Base-by-base conservation (phyloP, 1,140 invertebrate genomes). In the Drosophila pachea region DNA sequence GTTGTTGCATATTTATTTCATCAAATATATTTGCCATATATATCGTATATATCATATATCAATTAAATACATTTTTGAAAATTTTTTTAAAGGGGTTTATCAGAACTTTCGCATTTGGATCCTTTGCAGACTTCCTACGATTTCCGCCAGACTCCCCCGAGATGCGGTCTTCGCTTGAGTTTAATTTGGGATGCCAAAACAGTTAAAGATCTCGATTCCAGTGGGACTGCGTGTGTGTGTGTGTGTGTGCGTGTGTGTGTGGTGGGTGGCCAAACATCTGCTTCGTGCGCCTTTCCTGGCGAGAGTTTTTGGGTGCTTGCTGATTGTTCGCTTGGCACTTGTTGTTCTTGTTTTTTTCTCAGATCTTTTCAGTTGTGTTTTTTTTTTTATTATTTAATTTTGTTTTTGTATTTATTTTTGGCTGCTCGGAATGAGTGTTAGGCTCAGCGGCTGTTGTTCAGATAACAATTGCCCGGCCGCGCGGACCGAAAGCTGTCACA, bases 401-500 rank as follows among this genome's bases (percentile, higher is more conserved):
- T n/a, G 0, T 50, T 33, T 7, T 49, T 58, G 50, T 31, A n/a
- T 16, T 45, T 35, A 48, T 55, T 52, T 62, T 42, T 14, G 31
- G 14, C 5, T 22, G 42, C 12, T 29, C 35, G 38, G 56, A 68
- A 49, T 63, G 22, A 56, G 53, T 58, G 1, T 64, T 31, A 50
- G 43, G 36, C 12, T 29, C 16, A 14, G 32, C 4, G 7, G 9
- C 14, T 45, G 31, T 52, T 32, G 40, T 56, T 38, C 22, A 67
- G 68, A 71, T 71, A 71, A 64, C 52, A 43, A 12, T 36, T 48
- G 32, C 11, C 22, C 1, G 8, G 12, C 40, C 45, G 50, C 48
- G 33, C 68, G 68, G 35, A 68, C 56, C 68, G 45, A 72, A 72
- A 72, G 58, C 40, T 64, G 32, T 64, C 56, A 62, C 50, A 72